These are phyloP conservation scores for Drosophila seclusa DNA, from an alignment of 2,888 invertebrate species.

Conservation along the genomic window DNA sequence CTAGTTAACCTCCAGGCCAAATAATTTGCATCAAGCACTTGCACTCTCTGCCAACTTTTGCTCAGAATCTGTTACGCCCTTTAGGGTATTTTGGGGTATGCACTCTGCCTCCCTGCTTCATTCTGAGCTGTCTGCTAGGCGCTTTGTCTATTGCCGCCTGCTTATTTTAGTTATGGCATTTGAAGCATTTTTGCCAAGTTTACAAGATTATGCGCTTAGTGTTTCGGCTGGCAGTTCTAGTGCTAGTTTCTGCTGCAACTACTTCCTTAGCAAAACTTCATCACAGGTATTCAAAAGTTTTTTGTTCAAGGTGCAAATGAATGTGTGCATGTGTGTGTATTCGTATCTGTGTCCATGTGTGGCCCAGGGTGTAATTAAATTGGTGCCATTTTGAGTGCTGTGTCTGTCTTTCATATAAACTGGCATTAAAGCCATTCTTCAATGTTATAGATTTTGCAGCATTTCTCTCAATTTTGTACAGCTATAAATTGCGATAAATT, in stretches of 20 bases:
- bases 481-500: background rate
- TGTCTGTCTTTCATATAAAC: slow-evolving; percentile 17
- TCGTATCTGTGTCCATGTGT: slow-evolving; percentile 19
- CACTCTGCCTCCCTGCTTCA: background rate
- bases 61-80: slow-evolving; percentile 65
- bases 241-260: slow-evolving; percentile 1
- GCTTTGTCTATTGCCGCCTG: slow-evolving; percentile 61
- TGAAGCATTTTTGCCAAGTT: slow-evolving; percentile 75
- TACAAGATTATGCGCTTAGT: slow-evolving; percentile 80
- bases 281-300: slow-evolving; percentile 56
- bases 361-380: slow-evolving; percentile 67
- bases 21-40: slow-evolving; percentile 80
- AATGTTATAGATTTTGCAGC: slow-evolving; percentile 18
- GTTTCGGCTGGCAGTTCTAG: slow-evolving; percentile 47
- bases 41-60: slow-evolving; percentile 68
- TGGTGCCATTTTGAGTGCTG: slow-evolving; percentile 40
- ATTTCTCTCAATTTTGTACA: background rate
- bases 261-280: slow-evolving; percentile 52
- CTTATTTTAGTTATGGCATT: slow-evolving; percentile 80
- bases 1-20: slow-evolving; percentile 80
- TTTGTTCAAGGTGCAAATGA: slow-evolving; percentile 60
- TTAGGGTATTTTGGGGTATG: slow-evolving; percentile 41
- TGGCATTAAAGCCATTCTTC: slow-evolving; percentile 32
- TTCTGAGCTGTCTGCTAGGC: slow-evolving; percentile 7
- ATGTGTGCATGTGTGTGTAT: slow-evolving; percentile 22